Evolutionary conservation across 2,888 invertebrate species (phyloP), one percentile per base, ranked within the genome.

Genomic region (Octodonta nipae): DNA sequence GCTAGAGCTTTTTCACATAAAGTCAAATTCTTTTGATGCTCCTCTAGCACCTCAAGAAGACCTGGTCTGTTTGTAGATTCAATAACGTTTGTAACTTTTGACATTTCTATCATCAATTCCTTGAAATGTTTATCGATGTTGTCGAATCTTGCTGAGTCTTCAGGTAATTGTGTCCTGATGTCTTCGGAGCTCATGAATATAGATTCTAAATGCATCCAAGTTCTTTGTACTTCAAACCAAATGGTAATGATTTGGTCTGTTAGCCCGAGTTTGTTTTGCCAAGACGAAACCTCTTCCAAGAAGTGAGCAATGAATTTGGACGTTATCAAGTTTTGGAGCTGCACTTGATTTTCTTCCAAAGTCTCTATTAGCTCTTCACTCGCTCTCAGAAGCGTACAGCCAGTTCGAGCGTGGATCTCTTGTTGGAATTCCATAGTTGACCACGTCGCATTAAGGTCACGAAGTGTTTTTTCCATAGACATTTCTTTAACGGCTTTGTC

Each of bases 151-250:
- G 79, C 78, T 0, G 93, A 89, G 63, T 95, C 95, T 43, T 87
- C 82, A 2, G 95, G 93, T 32, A 95, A 64, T 58, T 95, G 92
- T 53, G 82, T 84, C 36, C 92, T 72, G 46, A 95, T 95, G 61
- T 95, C 95, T 60, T 95, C 92, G 1, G 93, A 92, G 44, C 91
- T 92, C 78, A 93, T 92, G 59, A 95, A 95, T 56, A 95, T 95
- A 50, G 91, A 91, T 65, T 95, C 93, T 39, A 95, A 71, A 64
- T 95, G 91, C 50, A 86, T 86, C 95, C 95, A 95, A 13, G 92
- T 92, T 34, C 93, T 70, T 64, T 95, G 95, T 17, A 33, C 26
- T 66, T 93, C 93, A 65, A 92, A 88, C 87, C 88, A 88, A 4
- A 84, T 70, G 1, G 83, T 81, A 32, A 87, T 86, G 5, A 86